Evolutionary conservation across 2,113 vertebrate species (phyloP).

Genomic region (Mystacornis crossleyi): DNA sequence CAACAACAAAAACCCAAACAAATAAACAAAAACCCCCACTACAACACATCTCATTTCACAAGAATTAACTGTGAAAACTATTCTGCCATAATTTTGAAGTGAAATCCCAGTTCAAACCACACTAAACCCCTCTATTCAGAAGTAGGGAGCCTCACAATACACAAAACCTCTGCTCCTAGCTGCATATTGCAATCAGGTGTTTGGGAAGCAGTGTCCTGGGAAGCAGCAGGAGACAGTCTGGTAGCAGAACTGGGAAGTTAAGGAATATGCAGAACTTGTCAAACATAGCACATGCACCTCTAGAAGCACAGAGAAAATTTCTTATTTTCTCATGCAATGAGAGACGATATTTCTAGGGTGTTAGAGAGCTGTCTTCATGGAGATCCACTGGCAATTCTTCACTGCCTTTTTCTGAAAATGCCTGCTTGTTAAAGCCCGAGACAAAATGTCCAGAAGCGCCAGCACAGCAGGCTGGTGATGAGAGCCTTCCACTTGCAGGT

Average conservation of each 20-base stretch:
- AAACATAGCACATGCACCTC: background rate
- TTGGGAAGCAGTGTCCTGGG: background rate
- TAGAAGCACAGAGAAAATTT: background rate
- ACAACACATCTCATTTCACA: background rate
- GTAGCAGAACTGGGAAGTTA: background rate
- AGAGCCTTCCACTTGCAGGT: background rate
- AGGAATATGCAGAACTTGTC: background rate
- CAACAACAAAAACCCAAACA: fast-evolving
- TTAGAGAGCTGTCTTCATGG: background rate
- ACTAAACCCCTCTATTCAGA: background rate
- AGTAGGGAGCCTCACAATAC: background rate
- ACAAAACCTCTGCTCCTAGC: background rate
- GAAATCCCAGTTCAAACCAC: background rate
- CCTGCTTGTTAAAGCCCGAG: background rate
- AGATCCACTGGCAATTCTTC: background rate
- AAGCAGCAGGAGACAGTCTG: background rate
- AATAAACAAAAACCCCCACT: fast-evolving
- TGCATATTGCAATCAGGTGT: background rate
- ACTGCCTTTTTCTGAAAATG: background rate
- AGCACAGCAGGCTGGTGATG: background rate
- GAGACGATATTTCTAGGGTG: background rate
- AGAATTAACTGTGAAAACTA: background rate
- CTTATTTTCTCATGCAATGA: background rate
- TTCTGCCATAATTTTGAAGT: background rate
- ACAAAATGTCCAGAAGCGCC: background rate